Base-by-base conservation (phyloP, 2,888 invertebrate genomes). In the Incurvaria masculella region DNA sequence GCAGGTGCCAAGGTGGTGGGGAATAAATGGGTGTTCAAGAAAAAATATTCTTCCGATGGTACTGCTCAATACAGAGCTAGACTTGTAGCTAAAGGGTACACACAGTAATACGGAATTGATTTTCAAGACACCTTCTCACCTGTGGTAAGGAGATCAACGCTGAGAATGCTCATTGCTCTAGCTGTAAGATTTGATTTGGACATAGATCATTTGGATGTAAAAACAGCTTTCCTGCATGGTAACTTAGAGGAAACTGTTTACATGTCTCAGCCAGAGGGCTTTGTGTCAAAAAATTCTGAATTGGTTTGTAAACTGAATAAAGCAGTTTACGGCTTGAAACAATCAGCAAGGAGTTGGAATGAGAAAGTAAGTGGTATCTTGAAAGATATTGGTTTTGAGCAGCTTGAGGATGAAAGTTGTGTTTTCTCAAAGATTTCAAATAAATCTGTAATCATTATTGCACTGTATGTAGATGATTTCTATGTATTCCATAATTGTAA, bases 261-360 rank as follows among this genome's bases (percentile, higher is more conserved):
- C 49, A 56, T 57, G 55, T 21, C 38, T 6, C 53, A 56, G 20
- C 54, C 55, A 14, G 53, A 55, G 42, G 52, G 53, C 8, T 51
- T 49, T 44, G 41, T 49, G 43, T 42, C 47, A 42, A 2, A 21
- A 6, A 23, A 26, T 21, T 18, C 21, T 4, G 45, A 50, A 23
- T 6, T 6, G 23, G 23, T 23, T 6, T 23, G 23, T 23, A 5
- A 6, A 5, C 43, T 56, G 45, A 52, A 57, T 41, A 58, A 56
- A 48, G 51, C 52, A 27, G 44, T 57, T 8, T 57, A 58, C 48
- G 56, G 55, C 0, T 42, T 56, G 21, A 57, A 57, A 44, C 56
- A 56, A 45, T 49, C 50, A n/a, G 46, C 53, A 4, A 50, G 52
- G 46, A 47, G 48, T 10, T 56, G 55, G 54, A 43, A 21, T 14